Base-by-base conservation (phyloP, 2,797 vertebrate species). In the Sciurus carolinensis region DNA sequence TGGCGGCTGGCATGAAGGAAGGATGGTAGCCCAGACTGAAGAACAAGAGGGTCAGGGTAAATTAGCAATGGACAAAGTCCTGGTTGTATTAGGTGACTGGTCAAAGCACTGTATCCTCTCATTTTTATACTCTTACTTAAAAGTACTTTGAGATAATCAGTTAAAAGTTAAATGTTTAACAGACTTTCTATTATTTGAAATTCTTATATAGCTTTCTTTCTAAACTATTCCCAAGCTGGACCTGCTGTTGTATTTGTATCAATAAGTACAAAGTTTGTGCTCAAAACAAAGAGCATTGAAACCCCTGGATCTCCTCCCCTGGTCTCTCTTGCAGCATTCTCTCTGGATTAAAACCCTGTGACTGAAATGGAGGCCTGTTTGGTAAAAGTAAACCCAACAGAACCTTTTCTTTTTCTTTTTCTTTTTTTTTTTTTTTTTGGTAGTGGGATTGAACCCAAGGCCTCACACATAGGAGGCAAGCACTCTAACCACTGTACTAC, bases 101-200 rank as follows among this genome's bases (percentile, higher is more conserved):
- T 50, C 82, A 52, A 76, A 95, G 28, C 5, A 15, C 20, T 22
- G 85, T 42, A 18, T 26, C 57, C 52, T 50, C 50, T 52, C 1
- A 2, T 54, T 67, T 44, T 76, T 52, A 39, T 39, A 26, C 52
- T 69, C 28, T 83, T 77, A 62, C 30, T 67, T 79, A 22, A 82
- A 72, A 64, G 47, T 24, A 50, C 36, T 92, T 83, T 59, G 33
- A 95, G 85, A 86, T 66, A n/a, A 79, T 75, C 75, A 75, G 52
- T 80, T 85, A 59, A 95, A 85, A 7, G 1, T n/a, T 86, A 87
- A 79, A 50, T 64, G 30, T 87, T 62, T 87, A 71, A 72, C 11
- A 39, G 59, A 79, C 44, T 66, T 83, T 18, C 50, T 11, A 22
- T 82, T 17, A 67, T 88, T 95, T 87, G 52, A 57, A 85, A 93